Percentiles rank a stretch among this genome's conserved stretches.
Conservation (phyloP, 2,797 vertebrate genomes). For the Danio choprae region DNA sequence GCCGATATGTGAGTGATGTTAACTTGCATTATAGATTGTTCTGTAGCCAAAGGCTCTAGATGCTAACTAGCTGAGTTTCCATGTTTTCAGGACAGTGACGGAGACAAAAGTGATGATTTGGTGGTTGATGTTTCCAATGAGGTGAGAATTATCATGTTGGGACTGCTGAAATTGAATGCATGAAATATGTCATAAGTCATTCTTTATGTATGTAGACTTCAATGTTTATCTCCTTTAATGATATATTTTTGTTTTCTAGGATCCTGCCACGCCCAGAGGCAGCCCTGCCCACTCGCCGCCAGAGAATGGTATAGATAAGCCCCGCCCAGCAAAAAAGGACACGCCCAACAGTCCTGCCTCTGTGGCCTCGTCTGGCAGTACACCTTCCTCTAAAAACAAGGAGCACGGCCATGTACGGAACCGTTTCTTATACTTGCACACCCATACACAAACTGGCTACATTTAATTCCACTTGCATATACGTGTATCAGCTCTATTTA, state of each 20-base stretch:
- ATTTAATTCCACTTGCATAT: not conserved
- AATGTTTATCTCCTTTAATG: not conserved
- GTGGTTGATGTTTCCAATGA: conserved; percentile 99
- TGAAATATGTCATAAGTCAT: not conserved
- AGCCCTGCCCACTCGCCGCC: conserved; percentile 96
- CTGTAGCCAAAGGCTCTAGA: not conserved
- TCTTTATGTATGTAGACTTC: not conserved
- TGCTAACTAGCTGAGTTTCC: conserved; percentile 5
- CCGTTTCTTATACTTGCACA: not conserved
- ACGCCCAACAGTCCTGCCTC: conserved; percentile 96
- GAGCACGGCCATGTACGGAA: conserved; percentile 96
- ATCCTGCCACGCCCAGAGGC: conserved; percentile 93
- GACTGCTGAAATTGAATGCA: not conserved
- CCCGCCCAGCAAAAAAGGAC: conserved; percentile 95
- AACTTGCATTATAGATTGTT: not conserved
- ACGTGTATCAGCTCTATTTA: conserved; percentile 9
- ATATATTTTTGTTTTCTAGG: conserved; percentile 73
- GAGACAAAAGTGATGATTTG: conserved; percentile 97
- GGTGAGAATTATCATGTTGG: conserved; percentile 74
- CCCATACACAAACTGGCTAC: not conserved
- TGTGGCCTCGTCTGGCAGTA: conserved; percentile 97
- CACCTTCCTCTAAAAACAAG: conserved; percentile 99
- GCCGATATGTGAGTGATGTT: conserved; percentile 87
- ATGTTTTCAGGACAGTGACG: conserved; percentile 92
- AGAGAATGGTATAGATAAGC: conserved; percentile 97